A percentile compares a stretch with the other conserved stretches of the same genome.
Conservation (phyloP, 2,797 vertebrate genomes). For the Eupleurogrammus muticus region DNA sequence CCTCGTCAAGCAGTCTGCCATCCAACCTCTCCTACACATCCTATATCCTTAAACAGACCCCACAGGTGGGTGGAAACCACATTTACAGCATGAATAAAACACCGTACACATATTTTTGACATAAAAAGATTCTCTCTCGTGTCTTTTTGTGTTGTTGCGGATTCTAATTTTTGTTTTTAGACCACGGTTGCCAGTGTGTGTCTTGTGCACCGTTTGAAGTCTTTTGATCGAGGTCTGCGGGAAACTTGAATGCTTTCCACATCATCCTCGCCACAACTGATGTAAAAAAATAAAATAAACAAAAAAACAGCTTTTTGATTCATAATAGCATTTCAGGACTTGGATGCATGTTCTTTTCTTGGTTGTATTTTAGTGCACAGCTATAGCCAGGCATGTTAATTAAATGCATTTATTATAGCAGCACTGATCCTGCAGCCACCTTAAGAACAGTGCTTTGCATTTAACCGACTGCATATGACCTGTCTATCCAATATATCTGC, state of each 20-base stretch:
- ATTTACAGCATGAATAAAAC: not conserved
- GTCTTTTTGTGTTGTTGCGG: not conserved
- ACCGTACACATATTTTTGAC: not conserved
- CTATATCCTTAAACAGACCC: slow-evolving; percentile 98
- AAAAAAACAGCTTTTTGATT: not conserved
- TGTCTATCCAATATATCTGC: too few species aligned
- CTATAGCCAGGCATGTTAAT: slow-evolving; percentile 36
- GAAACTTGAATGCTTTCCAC: slow-evolving; percentile 2
- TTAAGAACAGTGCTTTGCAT: slow-evolving; percentile 40
- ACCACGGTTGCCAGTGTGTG: not conserved
- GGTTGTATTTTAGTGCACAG: slow-evolving; percentile 2
- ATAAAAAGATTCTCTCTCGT: not conserved
- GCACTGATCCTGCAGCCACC: slow-evolving; percentile 48
- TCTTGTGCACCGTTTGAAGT: slow-evolving; percentile 2
- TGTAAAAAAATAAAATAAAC: too few species aligned
- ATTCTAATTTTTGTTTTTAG: not conserved
- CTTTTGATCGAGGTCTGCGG: slow-evolving; percentile 11
- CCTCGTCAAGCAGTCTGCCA: slow-evolving; percentile 87
- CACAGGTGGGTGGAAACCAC: slow-evolving; percentile 87
- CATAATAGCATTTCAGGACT: not conserved
- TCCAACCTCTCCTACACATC: slow-evolving; percentile 98
- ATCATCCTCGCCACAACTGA: not conserved
- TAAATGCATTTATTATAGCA: slow-evolving; percentile 48
- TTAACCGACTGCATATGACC: slow-evolving; percentile 13
- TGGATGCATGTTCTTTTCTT: not conserved